Evolutionary conservation across 64 coral and sea anemone genomes (phyloP).

Genomic region (Platygyra sinensis): DNA sequence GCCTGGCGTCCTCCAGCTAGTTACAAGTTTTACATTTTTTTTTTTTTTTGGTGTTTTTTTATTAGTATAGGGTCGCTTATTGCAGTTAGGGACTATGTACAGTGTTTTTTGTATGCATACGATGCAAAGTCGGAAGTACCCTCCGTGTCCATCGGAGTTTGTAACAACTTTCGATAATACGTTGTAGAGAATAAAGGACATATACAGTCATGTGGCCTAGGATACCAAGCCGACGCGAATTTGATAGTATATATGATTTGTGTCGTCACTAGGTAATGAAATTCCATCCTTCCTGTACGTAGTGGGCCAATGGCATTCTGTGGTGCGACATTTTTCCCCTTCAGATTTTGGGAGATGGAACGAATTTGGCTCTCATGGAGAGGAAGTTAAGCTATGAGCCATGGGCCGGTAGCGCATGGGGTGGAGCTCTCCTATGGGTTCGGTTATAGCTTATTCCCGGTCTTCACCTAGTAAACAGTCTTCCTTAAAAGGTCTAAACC

Average conservation of each 20-base stretch:
- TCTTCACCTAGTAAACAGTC: slow-evolving; percentile 75
- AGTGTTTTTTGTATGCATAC: no score
- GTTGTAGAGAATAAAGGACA: no score
- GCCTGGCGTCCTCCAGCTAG: no score
- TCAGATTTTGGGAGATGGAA: slow-evolving; percentile 92
- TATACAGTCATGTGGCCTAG: no score
- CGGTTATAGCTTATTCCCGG: slow-evolving; percentile 90
- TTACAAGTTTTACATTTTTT: no score
- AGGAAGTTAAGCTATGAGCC: slow-evolving; percentile 87
- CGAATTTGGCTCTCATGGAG: slow-evolving; percentile 66
- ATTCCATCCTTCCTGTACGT: slow-evolving; percentile 89
- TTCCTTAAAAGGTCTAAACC: slow-evolving; percentile 95
- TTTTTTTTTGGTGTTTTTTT: no score
- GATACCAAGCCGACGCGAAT: no score
- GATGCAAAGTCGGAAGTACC: no score
- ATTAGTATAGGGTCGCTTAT: no score
- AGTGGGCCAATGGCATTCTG: slow-evolving; percentile 86
- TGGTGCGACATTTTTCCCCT: slow-evolving; percentile 84
- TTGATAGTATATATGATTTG: not conserved
- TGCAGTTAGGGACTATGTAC: no score
- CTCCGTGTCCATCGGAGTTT: no score
- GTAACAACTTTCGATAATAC: no score
- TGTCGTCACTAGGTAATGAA: slow-evolving; percentile 83
- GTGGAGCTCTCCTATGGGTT: slow-evolving; percentile 81
- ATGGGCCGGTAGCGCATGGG: slow-evolving; percentile 64